These are phyloP conservation scores for Parus major DNA, from an alignment of 2,113 vertebrate species.

Conservation along the genomic window DNA sequence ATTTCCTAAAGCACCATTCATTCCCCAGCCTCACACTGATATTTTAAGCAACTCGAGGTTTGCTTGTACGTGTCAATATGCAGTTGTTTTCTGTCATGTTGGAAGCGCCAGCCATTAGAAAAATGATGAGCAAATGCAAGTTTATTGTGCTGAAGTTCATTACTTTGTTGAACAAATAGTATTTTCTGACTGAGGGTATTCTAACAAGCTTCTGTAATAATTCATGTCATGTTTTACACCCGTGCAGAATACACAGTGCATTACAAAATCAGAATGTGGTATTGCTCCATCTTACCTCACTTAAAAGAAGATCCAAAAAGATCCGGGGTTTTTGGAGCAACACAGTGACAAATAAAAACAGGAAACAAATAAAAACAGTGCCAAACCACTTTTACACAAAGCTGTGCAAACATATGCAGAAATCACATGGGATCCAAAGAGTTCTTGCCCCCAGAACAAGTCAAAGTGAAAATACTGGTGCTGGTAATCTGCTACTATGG, in stretches of 20 bases:
- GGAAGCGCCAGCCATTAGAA: background rate
- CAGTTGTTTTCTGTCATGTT: background rate
- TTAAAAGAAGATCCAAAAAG: background rate
- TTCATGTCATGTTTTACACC: background rate
- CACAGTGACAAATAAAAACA: background rate
- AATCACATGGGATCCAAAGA: background rate
- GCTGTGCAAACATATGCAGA: background rate
- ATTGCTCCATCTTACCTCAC: background rate
- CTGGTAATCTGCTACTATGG: background rate
- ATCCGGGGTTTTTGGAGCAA: background rate
- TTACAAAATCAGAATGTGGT: background rate
- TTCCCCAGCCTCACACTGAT: background rate
- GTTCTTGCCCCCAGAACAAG: background rate
- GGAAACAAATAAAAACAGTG: too few relatives aligned
- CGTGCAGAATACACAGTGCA: background rate
- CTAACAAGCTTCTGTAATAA: background rate
- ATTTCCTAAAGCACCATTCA: background rate
- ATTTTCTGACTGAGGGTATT: background rate
- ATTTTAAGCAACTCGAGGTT: background rate
- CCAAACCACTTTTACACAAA: background rate
- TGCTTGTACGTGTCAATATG: background rate
- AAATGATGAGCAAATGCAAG: background rate
- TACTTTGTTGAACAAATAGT: background rate
- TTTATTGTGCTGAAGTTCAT: background rate
- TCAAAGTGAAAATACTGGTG: background rate